Percentiles rank a stretch among this genome's conserved stretches.
phyloP scores from a whole-genome alignment of 2,888 invertebrate species.

The Gnatocerus cornutus region DNA sequence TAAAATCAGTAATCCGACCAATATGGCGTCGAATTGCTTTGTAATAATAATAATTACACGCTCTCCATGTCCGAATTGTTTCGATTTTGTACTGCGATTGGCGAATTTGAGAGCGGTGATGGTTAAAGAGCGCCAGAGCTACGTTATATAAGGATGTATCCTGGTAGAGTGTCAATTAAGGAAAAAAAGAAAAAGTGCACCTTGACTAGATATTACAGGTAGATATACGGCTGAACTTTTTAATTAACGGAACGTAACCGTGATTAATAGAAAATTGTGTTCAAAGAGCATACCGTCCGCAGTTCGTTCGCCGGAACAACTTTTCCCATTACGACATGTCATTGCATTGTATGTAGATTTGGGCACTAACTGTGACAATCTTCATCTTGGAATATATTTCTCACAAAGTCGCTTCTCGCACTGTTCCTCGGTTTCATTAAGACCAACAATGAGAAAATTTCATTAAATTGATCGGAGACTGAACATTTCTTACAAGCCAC shows the following conservation, averaged over 20 bases:
- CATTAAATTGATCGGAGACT: not conserved
- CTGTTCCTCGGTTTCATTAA: slow-evolving; percentile 48
- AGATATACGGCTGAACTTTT: slow-evolving; percentile 69
- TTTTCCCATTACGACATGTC: slow-evolving; percentile 72
- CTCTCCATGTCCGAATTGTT: slow-evolving; percentile 26
- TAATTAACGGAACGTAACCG: slow-evolving; percentile 72
- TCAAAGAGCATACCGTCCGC: slow-evolving; percentile 68
- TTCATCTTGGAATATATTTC: slow-evolving; percentile 64
- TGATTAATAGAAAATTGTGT: slow-evolving; percentile 70
- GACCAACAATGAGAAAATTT: slow-evolving; percentile 40
- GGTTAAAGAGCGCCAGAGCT: slow-evolving; percentile 3
- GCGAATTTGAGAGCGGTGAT: slow-evolving; percentile 34
- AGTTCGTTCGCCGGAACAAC: slow-evolving; percentile 66
- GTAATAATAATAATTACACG: slow-evolving; percentile 36
- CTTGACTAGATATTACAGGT: slow-evolving; percentile 60
- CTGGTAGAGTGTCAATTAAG: slow-evolving; percentile 58
- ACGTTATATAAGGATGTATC: slow-evolving; percentile 44
- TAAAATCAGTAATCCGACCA: slow-evolving; percentile 34
- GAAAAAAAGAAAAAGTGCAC: slow-evolving; percentile 59
- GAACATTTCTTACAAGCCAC: too few species aligned
- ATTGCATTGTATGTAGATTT: slow-evolving; percentile 72
- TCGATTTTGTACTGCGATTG: slow-evolving; percentile 34
- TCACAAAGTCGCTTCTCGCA: slow-evolving; percentile 53
- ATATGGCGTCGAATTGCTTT: slow-evolving; percentile 33
- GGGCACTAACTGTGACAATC: slow-evolving; percentile 71